Evolutionary conservation across 2,888 invertebrate genomes (phyloP).

Genomic region (Troides aeacus): DNA sequence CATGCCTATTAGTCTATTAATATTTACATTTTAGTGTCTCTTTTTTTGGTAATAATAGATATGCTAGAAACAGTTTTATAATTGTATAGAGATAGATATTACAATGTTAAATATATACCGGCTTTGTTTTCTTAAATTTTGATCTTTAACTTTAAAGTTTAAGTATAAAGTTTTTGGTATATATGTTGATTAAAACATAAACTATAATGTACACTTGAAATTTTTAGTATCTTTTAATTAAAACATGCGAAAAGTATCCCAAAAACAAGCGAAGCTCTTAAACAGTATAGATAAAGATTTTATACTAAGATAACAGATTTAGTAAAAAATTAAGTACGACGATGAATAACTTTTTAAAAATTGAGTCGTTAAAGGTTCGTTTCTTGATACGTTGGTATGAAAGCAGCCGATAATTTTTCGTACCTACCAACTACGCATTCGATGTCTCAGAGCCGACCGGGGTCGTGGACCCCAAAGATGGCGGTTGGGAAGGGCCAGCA

Average conservation of each 20-base stretch:
- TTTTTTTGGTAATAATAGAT: too few species aligned
- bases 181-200: too few species aligned
- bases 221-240: background rate
- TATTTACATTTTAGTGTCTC: too few species aligned
- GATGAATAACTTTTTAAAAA: constrained; percentile 41
- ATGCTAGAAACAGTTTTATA: too few species aligned
- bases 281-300: background rate
- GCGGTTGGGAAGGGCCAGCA: constrained; percentile 55
- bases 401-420: constrained; percentile 69
- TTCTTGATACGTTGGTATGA: constrained; percentile 52
- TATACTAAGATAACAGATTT: background rate
- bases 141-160: too few species aligned
- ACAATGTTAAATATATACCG: too few species aligned
- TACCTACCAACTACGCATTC: constrained; percentile 76
- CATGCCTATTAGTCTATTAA: background rate
- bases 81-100: too few species aligned
- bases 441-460: constrained; percentile 66
- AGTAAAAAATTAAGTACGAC: background rate
- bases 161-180: too few species aligned
- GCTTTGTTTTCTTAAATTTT: too few species aligned
- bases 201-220: background rate
- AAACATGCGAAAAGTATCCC: background rate
- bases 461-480: constrained; percentile 65
- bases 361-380: constrained; percentile 67
- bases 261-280: background rate